Evolutionary conservation across 1,140 invertebrate genomes (phyloP), one percentile per base, ranked within the genome.

Genomic region (Marisa cornuarietis): DNA sequence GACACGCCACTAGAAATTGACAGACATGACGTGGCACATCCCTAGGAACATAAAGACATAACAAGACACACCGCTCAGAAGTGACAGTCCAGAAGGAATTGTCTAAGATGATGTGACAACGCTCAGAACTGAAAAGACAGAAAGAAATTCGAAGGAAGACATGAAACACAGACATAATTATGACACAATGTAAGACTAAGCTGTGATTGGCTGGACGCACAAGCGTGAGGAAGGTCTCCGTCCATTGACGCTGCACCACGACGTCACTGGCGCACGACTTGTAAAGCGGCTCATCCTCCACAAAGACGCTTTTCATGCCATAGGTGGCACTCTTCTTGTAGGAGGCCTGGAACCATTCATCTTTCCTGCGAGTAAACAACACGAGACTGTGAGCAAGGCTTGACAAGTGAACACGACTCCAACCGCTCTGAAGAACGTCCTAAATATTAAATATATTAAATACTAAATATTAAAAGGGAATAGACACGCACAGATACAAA

Each of bases 241-340:
- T 51, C 76, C 76, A 77, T 14, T 63, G 22, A 14, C 76, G 65
- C 26, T 24, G 51, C 63, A 31, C 52, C 22, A 62, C 66, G 51
- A 66, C n/a, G 68, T n/a, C 51, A 24, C 8, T 69, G 58, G 24
- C 42, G 62, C 61, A 73, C 6, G 58, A 49, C n/a, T 58, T 54
- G 69, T 42, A 79, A 0, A 73, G 71, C 1, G 71, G 68, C 54
- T 72, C 72, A 20, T 72, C 79, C 51, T 72, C 68, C 68, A 71
- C 62, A 52, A 80, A 76, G 8, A 65, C 62, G 16, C 42, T 76
- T n/a, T n/a, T 49, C 65, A 61, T 71, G 4, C 62, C 73, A 24
- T 61, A 72, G n/a, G 72, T 51, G 14, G 42, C 49, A 63, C 62
- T 75, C 61, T 58, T 68, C n/a, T 73, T 73, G 61, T 68, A 72